Conservation (phyloP, 2,888 invertebrate genomes). For the Orthonevra nobilis region DNA sequence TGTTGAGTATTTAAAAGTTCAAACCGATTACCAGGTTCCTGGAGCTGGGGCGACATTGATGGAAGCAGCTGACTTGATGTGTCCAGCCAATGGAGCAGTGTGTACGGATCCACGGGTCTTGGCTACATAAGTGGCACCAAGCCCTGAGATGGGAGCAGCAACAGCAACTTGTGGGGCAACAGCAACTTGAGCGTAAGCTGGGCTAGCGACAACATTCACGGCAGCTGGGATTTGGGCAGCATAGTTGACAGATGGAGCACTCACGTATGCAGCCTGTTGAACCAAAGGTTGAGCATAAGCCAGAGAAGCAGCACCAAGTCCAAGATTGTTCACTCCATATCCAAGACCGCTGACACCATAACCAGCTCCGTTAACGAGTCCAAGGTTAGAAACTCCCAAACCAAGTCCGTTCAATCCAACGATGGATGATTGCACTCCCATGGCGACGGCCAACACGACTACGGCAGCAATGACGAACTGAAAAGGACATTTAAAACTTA, state of each 20-base stretch:
- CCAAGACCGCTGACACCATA: conserved; percentile 12
- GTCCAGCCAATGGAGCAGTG: conserved; percentile 76
- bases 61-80: conserved; percentile 75
- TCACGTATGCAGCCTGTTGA: no score
- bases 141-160: conserved; percentile 76
- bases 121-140: conserved; percentile 76
- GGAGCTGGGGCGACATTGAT: conserved; percentile 77
- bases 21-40: conserved; percentile 72
- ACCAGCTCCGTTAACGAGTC: conserved; percentile 46
- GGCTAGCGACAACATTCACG: conserved; percentile 54
- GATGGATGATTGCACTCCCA: conserved; percentile 77
- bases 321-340: conserved; percentile 70
- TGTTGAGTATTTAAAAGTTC: no score
- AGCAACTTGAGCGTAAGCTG: conserved; percentile 7
- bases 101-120: conserved; percentile 76
- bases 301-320: no score
- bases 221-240: conserved; percentile 60
- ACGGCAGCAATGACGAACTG: conserved; percentile 75
- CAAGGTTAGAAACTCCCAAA: conserved; percentile 41
- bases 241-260: conserved; percentile 13
- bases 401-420: no score
- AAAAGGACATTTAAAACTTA: conserved; percentile 1
- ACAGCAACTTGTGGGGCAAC: conserved; percentile 77
- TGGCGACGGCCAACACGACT: conserved; percentile 77
- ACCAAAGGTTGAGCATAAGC: no score